Base-by-base conservation (phyloP, 1,140 invertebrate genomes). In the Bombus fervidus region DNA sequence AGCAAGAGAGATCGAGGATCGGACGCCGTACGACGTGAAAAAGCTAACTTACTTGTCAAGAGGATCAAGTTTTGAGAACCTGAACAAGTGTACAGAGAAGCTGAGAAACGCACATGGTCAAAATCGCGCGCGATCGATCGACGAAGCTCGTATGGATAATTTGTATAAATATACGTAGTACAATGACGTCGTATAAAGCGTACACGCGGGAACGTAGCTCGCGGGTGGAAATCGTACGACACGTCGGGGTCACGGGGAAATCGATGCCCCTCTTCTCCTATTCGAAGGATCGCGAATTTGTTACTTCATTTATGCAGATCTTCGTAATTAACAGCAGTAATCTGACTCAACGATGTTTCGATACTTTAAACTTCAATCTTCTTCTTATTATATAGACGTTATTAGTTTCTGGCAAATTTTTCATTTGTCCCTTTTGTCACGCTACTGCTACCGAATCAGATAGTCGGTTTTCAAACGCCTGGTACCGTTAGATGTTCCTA, bases 71-170 rank as follows among this genome's bases (percentile, higher is more conserved):
- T 47, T 53, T 75, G 75, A 78, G 75, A 78, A 78, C 57, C 75
- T 1, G 9, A n/a, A 8, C 57, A 2, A 37, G 15, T 0, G 57
- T 64, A 82, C 66, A 75, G 88, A 79, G 88, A 69, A 83, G 43
- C 62, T 75, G 74, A 43, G 86, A 37, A 69, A 82, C 75, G 37
- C 53, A 85, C 68, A n/a, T 74, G 79, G 81, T 22, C 57, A 62
- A 91, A 91, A 92, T 92, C 69, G 91, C 86, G 86, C 75, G 22
- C 74, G 74, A 18, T 12, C 34, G 18, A 69, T 39, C 22, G n/a
- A 34, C n/a, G n/a, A 15, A 31, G 15, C 62, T n/a, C 62, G 12
- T n/a, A n/a, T 79, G 79, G 85, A 91, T 89, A 89, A 92, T 92
- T 93, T 37, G 34, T 37, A 12, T 0, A 31, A 91, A 90, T 89